These are phyloP conservation scores for Rotaria sp. DNA, from an alignment of 2,888 invertebrate species.

Conservation along the genomic window DNA sequence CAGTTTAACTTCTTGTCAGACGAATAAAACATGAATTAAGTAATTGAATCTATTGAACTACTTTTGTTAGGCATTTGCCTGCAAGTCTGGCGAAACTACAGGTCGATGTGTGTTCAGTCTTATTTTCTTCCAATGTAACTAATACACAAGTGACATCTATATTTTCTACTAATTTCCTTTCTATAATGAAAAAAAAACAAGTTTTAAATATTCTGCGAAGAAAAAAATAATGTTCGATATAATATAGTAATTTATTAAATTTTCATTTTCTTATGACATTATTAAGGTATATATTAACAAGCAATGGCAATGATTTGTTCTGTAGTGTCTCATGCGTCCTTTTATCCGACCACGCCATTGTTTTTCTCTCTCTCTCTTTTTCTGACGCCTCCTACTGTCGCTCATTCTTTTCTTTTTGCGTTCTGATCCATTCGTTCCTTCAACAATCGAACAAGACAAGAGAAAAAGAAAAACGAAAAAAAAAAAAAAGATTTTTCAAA, in stretches of 20 bases:
- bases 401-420: background rate
- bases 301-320: background rate
- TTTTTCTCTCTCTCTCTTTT: background rate
- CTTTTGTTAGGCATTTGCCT: too few relatives aligned
- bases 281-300: background rate
- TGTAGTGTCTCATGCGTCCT: background rate
- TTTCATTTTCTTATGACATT: background rate
- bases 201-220: background rate
- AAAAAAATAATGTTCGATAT: background rate
- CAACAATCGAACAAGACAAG: background rate
- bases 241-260: background rate
- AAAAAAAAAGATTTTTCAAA: background rate
- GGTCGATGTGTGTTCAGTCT: too few relatives aligned
- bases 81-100: too few relatives aligned
- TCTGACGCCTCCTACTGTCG: background rate
- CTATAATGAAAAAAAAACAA: background rate
- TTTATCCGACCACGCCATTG: background rate
- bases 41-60: too few relatives aligned
- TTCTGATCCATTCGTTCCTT: constrained; percentile 9
- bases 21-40: too few relatives aligned
- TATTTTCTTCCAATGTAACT: too few relatives aligned
- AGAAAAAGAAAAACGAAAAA: background rate
- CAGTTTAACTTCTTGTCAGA: too few relatives aligned
- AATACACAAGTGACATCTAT: background rate
- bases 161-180: background rate